phyloP scores from a whole-genome alignment of 2,888 invertebrate species.

The Cylloceria caligata region DNA sequence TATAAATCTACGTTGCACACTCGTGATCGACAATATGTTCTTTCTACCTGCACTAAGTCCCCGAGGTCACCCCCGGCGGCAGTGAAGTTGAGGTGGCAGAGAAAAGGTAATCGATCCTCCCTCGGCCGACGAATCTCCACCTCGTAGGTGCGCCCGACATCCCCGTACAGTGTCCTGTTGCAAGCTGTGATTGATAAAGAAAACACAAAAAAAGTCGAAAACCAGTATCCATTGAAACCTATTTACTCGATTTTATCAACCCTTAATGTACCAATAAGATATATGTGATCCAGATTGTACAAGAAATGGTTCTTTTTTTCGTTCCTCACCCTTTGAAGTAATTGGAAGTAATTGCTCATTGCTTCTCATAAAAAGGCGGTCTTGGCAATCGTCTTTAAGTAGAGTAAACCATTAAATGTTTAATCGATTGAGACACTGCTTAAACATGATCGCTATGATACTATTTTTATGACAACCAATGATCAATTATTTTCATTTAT shows the following conservation, averaged over 20 bases:
- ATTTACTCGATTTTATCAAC: constrained; percentile 16
- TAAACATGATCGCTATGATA: too few species aligned
- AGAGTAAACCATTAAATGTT: too few species aligned
- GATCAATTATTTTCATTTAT: too few species aligned
- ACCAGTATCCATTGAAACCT: background rate
- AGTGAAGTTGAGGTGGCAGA: constrained; percentile 93
- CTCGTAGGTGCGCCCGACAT: constrained; percentile 92
- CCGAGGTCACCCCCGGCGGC: constrained; percentile 91
- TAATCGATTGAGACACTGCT: too few species aligned
- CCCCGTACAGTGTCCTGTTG: constrained; percentile 93
- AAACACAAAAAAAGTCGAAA: constrained; percentile 75
- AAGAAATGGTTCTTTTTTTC: too few species aligned
- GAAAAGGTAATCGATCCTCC: constrained; percentile 91
- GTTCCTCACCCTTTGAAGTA: too few species aligned
- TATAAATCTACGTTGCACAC: too few species aligned
- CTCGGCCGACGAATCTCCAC: constrained; percentile 91
- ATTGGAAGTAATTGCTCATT: too few species aligned
- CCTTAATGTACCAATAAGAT: constrained; percentile 36
- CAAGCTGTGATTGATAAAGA: constrained; percentile 87
- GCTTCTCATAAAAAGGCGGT: too few species aligned
- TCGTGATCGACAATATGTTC: background rate
- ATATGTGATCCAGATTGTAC: background rate
- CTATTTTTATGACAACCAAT: too few species aligned
- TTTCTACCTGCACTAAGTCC: constrained; percentile 91
- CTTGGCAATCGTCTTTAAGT: too few species aligned